A percentile compares a stretch with the other conserved stretches of the same genome.
phyloP scores from a whole-genome alignment of 2,113 vertebrate genomes.

The Thunnus thynnus region DNA sequence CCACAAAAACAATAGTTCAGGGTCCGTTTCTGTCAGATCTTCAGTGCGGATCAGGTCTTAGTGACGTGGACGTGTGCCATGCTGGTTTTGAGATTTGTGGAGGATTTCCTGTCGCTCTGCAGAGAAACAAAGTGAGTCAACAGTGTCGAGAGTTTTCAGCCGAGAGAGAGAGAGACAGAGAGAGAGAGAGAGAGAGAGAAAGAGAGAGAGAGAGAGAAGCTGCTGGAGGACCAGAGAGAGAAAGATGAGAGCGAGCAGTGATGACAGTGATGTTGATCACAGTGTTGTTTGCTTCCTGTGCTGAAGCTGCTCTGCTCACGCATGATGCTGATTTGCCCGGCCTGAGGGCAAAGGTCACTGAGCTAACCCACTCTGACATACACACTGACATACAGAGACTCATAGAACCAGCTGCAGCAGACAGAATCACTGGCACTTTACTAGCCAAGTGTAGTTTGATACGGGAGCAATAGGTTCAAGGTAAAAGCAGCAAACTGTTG shows the following conservation, averaged over 20 bases:
- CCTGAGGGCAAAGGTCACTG: conserved; percentile 55
- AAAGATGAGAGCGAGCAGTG: not conserved
- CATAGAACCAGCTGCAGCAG: conserved; percentile 28
- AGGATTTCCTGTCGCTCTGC: not conserved
- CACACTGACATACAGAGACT: conserved; percentile 25
- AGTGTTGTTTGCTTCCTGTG: conserved; percentile 49
- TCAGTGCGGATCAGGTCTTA: not conserved
- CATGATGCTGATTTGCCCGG: conserved; percentile 35
- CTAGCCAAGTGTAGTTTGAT: not conserved
- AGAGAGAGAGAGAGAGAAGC: not conserved
- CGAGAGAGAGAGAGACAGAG: not conserved
- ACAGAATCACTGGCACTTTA: not conserved
- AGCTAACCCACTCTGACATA: conserved; percentile 52
- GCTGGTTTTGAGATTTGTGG: not conserved
- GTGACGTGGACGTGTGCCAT: not conserved
- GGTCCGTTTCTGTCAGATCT: not conserved
- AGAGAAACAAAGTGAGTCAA: not conserved
- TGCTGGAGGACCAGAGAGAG: not conserved
- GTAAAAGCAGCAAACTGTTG: too few species aligned
- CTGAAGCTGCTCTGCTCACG: conserved; percentile 41
- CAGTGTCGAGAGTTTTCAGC: not conserved
- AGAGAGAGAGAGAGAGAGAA: conserved; percentile 1
- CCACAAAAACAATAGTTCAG: too few species aligned
- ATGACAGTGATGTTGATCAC: conserved; percentile 53
- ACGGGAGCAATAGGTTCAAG: not conserved